Percentiles rank a stretch among this genome's conserved stretches.
phyloP scores from a whole-genome alignment of 2,113 vertebrate genomes.

The Lasiurus cinereus region DNA sequence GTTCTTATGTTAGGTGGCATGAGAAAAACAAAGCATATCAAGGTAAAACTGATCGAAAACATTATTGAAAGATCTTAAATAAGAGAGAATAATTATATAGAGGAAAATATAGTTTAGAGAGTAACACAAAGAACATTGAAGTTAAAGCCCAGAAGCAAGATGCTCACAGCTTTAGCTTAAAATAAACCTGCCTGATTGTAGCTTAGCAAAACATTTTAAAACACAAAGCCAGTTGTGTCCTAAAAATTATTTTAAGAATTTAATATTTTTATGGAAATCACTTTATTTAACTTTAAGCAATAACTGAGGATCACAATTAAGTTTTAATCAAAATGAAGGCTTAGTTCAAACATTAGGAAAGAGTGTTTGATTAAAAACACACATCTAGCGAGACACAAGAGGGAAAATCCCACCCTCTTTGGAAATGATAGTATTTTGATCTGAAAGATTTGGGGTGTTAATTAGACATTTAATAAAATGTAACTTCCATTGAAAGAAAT shows the following conservation, averaged over 20 bases:
- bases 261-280: conserved; percentile 87
- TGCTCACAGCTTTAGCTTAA: conserved; percentile 55
- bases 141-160: neutral
- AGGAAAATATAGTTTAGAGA: conserved; percentile 73
- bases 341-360: conserved; percentile 82
- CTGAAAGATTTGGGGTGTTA: conserved; percentile 76
- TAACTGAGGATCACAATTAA: conserved; percentile 86
- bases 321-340: conserved; percentile 84
- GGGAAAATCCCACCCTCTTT: conserved; percentile 80
- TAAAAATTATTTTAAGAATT: conserved; percentile 87
- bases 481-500: conserved; percentile 81
- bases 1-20: conserved; percentile 71
- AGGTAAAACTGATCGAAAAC: conserved; percentile 67
- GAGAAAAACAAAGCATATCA: conserved; percentile 76
- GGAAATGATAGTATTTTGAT: conserved; percentile 82
- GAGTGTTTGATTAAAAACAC: conserved; percentile 84
- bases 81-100: conserved; percentile 70
- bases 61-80: conserved; percentile 74
- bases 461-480: conserved; percentile 82
- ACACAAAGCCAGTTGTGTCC: conserved; percentile 79
- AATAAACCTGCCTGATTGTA: conserved; percentile 58
- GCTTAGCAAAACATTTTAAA: conserved; percentile 75
- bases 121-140: conserved; percentile 38
- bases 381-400: conserved; percentile 75
- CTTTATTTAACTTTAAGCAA: conserved; percentile 92